These are phyloP conservation scores for Drosophila longiperda DNA, from an alignment of 2,888 invertebrate genomes.

Conservation along the genomic window DNA sequence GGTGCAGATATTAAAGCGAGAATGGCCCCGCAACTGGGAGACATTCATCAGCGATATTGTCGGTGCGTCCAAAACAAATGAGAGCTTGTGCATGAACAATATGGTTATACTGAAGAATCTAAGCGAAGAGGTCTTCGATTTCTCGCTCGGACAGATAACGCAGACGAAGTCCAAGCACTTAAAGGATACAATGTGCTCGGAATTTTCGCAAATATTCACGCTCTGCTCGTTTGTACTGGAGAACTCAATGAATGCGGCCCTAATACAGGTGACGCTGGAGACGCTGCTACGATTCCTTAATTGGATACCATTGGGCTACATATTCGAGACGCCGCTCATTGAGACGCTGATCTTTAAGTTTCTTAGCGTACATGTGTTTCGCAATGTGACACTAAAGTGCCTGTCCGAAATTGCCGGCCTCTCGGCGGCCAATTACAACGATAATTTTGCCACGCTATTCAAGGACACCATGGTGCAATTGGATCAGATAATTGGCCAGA, in stretches of 20 bases:
- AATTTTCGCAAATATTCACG: conserved; percentile 99
- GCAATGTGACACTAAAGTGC: conserved; percentile 99
- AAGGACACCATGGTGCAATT: conserved; percentile 96
- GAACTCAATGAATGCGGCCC: conserved; percentile 97
- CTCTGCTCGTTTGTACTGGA: conserved; percentile 99
- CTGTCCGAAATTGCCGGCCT: conserved; percentile 99
- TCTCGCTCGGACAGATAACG: conserved; percentile 98
- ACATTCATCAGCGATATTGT: conserved; percentile 99
- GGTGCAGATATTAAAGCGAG: conserved; percentile 99
- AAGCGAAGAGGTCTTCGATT: conserved; percentile 99
- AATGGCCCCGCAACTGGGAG: conserved; percentile 99
- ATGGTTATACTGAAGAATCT: conserved; percentile 99
- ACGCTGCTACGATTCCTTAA: conserved; percentile 98
- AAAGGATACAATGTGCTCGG: conserved; percentile 99
- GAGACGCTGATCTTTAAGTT: conserved; percentile 98
- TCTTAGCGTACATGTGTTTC: conserved; percentile 97
- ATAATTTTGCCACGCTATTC: conserved; percentile 95
- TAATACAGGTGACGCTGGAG: conserved; percentile 98
- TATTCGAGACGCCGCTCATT: conserved; percentile 99
- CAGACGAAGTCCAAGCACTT: conserved; percentile 99
- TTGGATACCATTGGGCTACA: conserved; percentile 99
- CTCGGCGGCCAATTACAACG: conserved; percentile 95
- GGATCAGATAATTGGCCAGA: conserved; percentile 95
- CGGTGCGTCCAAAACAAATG: conserved; percentile 99
- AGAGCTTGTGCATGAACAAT: conserved; percentile 99